Percentiles rank a stretch among this genome's conserved stretches.
phyloP scores from a whole-genome alignment of 1,140 invertebrate species.

The Conus betulinus region DNA sequence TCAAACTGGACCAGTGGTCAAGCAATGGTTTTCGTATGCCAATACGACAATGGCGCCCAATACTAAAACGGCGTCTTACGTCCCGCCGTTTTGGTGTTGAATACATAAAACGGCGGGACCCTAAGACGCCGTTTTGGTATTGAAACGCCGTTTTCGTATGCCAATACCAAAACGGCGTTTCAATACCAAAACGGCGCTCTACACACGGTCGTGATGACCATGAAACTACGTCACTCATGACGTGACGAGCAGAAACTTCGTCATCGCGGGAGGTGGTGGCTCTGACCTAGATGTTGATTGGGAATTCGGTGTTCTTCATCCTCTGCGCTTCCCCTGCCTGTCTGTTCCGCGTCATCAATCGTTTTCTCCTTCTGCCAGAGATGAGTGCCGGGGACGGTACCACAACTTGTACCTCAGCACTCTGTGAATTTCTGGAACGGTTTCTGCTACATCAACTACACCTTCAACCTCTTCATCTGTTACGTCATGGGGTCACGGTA shows the following conservation, averaged over 20 bases:
- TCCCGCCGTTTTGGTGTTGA: too few relatives aligned
- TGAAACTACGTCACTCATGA: background rate
- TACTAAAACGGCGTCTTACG: too few relatives aligned
- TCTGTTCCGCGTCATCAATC: background rate
- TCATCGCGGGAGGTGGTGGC: background rate
- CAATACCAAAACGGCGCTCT: too few relatives aligned
- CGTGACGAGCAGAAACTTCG: background rate
- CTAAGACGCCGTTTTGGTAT: too few relatives aligned
- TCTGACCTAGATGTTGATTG: slow-evolving; percentile 13
- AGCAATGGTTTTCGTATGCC: too few relatives aligned
- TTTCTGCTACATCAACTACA: background rate
- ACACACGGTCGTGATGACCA: background rate
- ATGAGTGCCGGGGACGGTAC: background rate
- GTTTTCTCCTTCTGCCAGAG: background rate
- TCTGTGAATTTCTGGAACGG: background rate
- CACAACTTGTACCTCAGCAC: background rate
- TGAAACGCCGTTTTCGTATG: too few relatives aligned
- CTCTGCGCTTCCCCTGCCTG: background rate
- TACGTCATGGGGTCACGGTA: background rate
- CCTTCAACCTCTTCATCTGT: background rate
- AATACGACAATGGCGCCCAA: too few relatives aligned
- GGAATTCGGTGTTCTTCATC: background rate
- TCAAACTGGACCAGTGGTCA: too few relatives aligned
- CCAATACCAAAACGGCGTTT: too few relatives aligned
- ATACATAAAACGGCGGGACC: too few relatives aligned